Evolutionary conservation across 1,140 invertebrate species (phyloP).

Genomic region (Trachymyrmex septentrionalis): DNA sequence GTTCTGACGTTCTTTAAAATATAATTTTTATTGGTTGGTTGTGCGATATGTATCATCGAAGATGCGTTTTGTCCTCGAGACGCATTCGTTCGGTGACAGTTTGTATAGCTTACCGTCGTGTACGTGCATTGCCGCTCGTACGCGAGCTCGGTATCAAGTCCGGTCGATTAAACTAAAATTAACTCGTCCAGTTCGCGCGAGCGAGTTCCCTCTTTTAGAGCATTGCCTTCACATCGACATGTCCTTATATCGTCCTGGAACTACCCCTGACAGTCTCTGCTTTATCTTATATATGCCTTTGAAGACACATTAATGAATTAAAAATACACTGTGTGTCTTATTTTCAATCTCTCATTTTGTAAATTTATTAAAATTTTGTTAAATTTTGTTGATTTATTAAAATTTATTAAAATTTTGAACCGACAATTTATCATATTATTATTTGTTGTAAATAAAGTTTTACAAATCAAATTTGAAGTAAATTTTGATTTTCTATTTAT

Average conservation of each 20-base stretch:
- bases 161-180: slow-evolving; percentile 81
- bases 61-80: slow-evolving; percentile 29
- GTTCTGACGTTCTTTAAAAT: neutral
- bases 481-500: neutral
- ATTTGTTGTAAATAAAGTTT: slow-evolving; percentile 1
- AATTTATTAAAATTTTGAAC: neutral
- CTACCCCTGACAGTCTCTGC: neutral
- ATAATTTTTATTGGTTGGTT: neutral
- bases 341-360: neutral
- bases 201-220: slow-evolving; percentile 69
- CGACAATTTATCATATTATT: neutral
- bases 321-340: neutral
- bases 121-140: slow-evolving; percentile 63
- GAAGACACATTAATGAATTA: neutral
- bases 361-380: slow-evolving; percentile 6
- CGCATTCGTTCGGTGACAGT: slow-evolving; percentile 34
- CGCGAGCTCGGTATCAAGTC: slow-evolving; percentile 70
- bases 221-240: slow-evolving; percentile 23
- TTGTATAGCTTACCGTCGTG: slow-evolving; percentile 46
- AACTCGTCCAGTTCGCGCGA: slow-evolving; percentile 71
- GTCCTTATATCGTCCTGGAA: slow-evolving; percentile 41
- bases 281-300: neutral
- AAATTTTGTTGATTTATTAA: no score
- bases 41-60: slow-evolving; percentile 6
- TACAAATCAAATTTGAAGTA: neutral